Conservation (phyloP, 2,888 invertebrate species). For the Andrena haemorrhoa region DNA sequence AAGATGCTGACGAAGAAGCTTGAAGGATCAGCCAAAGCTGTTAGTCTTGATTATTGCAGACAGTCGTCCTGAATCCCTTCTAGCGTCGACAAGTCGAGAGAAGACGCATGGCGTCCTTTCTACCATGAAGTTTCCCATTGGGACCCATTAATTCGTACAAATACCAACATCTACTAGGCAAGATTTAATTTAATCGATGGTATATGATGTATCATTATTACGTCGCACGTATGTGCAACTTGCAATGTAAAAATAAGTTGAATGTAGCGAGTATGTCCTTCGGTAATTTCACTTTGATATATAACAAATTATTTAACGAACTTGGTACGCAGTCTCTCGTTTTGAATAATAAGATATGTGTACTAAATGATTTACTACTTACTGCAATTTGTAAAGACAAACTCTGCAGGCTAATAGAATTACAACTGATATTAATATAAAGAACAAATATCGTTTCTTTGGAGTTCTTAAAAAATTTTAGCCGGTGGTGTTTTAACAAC, state of each 20-base stretch:
- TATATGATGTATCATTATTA: background rate
- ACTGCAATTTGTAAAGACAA: too few species aligned
- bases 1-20: constrained; percentile 78
- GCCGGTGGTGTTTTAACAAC: too few species aligned
- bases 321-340: too few species aligned
- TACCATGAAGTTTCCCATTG: constrained; percentile 63
- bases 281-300: too few species aligned
- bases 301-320: too few species aligned
- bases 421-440: too few species aligned
- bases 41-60: constrained; percentile 84
- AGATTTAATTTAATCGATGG: constrained; percentile 39
- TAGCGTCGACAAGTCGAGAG: constrained; percentile 62
- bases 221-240: background rate
- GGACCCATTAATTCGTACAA: constrained; percentile 76
- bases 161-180: constrained; percentile 72
- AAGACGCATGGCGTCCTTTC: constrained; percentile 76
- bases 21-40: constrained; percentile 83
- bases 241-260: background rate
- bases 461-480: too few species aligned
- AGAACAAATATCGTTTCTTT: too few species aligned
- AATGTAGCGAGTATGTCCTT: too few species aligned
- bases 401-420: too few species aligned
- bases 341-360: too few species aligned
- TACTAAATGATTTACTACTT: too few species aligned
- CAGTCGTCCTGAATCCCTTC: constrained; percentile 78